Evolutionary conservation across 2,888 invertebrate genomes (phyloP).

Genomic region (Drosophila prolongata): DNA sequence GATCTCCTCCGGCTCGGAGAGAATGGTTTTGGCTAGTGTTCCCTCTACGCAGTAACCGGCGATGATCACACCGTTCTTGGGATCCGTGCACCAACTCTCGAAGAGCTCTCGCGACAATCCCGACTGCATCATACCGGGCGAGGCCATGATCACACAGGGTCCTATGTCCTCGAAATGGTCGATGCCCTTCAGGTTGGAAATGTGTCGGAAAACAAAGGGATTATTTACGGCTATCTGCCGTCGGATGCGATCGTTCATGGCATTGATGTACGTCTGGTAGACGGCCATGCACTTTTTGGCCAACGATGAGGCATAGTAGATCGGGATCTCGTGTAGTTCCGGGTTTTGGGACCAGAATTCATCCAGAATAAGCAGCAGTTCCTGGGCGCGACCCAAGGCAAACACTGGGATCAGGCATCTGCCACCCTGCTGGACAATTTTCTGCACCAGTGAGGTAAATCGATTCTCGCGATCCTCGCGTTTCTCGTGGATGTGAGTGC

Average conservation of each 20-base stretch:
- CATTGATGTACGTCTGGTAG: slow-evolving; percentile 99
- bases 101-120: slow-evolving; percentile 98
- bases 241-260: slow-evolving; percentile 99
- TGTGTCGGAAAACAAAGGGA: slow-evolving; percentile 99
- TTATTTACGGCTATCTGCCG: slow-evolving; percentile 98
- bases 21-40: slow-evolving; percentile 95
- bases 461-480: slow-evolving; percentile 97
- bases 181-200: slow-evolving; percentile 96
- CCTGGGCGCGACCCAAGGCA: slow-evolving; percentile 98
- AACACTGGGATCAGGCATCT: slow-evolving; percentile 99
- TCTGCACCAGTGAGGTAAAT: slow-evolving; percentile 96
- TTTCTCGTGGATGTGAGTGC: slow-evolving; percentile 99
- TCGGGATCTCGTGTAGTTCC: slow-evolving; percentile 96
- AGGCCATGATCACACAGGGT: slow-evolving; percentile 99
- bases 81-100: slow-evolving; percentile 99
- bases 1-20: slow-evolving; percentile 99
- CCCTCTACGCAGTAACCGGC: slow-evolving; percentile 98
- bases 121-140: slow-evolving; percentile 99
- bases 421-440: slow-evolving; percentile 98
- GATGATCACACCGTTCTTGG: slow-evolving; percentile 99
- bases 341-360: slow-evolving; percentile 97
- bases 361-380: slow-evolving; percentile 96
- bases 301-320: slow-evolving; percentile 99
- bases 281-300: slow-evolving; percentile 99
- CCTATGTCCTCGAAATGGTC: slow-evolving; percentile 99